Conservation (phyloP, 2,888 invertebrate genomes). For the Oxyscelio sp. region DNA sequence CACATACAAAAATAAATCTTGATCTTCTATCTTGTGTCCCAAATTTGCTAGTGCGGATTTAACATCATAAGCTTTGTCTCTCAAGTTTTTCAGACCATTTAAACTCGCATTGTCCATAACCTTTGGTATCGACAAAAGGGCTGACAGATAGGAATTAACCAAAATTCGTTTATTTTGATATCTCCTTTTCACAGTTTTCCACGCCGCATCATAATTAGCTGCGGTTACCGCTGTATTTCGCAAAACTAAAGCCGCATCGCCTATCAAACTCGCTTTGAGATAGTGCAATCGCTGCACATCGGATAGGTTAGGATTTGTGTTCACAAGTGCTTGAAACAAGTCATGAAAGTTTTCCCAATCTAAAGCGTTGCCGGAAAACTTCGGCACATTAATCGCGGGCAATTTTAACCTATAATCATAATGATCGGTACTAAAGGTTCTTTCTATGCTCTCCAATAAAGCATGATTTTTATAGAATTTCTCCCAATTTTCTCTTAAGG, state of each 20-base stretch:
- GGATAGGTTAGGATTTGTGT: neutral
- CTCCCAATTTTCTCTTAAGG: neutral
- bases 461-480: neutral
- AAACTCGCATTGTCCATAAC: neutral
- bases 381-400: conserved; percentile 3
- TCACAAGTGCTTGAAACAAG: neutral
- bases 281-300: conserved; percentile 11
- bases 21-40: neutral
- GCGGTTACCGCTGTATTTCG: neutral
- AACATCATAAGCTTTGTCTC: neutral
- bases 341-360: conserved; percentile 26
- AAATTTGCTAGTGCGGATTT: neutral
- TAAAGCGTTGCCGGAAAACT: conserved; percentile 4
- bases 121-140: neutral
- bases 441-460: neutral
- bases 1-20: neutral
- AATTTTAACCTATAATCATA: too few species aligned
- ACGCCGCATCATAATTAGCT: conserved; percentile 11
- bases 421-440: too few species aligned
- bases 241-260: neutral
- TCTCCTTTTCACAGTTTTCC: neutral
- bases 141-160: neutral
- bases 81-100: neutral
- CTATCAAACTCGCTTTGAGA: conserved; percentile 6
- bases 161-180: too few species aligned